Conservation (phyloP, 2,113 vertebrate genomes). For the Myotis yumanensis region DNA sequence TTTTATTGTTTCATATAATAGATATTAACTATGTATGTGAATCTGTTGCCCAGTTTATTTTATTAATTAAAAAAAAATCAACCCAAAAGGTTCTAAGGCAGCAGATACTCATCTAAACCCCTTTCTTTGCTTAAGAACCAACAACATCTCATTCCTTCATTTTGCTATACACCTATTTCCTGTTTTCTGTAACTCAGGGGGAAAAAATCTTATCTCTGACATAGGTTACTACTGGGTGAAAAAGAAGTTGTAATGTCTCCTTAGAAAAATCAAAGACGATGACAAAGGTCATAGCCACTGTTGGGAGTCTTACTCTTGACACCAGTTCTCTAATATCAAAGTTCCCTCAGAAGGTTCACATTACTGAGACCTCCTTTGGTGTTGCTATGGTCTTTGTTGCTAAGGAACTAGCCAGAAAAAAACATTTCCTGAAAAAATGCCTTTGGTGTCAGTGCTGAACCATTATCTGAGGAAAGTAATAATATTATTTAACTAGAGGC, state of each 20-base stretch:
- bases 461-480: not conserved
- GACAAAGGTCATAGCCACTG: not conserved
- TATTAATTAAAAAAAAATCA: not conserved
- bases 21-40: not conserved
- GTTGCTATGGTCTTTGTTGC: slow-evolving; percentile 7
- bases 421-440: not conserved
- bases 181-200: not conserved
- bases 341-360: not conserved
- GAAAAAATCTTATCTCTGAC: not conserved
- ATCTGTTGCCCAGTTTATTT: not conserved
- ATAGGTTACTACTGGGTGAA: slow-evolving; percentile 21
- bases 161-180: slow-evolving; percentile 6
- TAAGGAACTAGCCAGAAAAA: slow-evolving; percentile 31
- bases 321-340: not conserved
- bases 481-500: not conserved
- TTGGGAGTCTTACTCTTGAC: not conserved
- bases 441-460: not conserved
- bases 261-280: not conserved
- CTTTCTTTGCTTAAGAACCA: not conserved
- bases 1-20: not conserved
- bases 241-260: slow-evolving; percentile 28
- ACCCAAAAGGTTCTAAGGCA: not conserved
- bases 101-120: no score
- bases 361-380: not conserved
- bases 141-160: not conserved